Base-by-base conservation (phyloP, 2,797 vertebrate genomes). In the Enteromius unitaeniatus region DNA sequence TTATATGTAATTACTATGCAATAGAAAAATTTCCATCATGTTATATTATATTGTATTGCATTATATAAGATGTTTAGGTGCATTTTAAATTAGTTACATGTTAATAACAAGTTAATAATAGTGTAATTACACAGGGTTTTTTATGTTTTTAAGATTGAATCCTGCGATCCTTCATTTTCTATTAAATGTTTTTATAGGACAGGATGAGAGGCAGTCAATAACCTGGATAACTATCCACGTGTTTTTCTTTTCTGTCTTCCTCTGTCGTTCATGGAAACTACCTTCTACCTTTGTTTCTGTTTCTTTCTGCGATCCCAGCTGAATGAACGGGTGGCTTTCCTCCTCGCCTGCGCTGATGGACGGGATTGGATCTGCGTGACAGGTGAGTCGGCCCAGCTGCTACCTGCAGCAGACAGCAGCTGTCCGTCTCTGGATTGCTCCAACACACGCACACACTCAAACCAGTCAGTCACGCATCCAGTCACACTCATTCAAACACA, bases 321-420 rank as follows among this genome's bases (percentile, higher is more conserved):
- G 90, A 90, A 89, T 90, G 83, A 79, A 73, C 74, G 28, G 49
- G 58, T 79, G 84, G 87, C 88, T 81, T 87, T 87, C 87, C 89
- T 83, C 69, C 82, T 83, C 26, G 70, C 84, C 85, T 79, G 83
- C 87, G 94, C 91, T 95, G 94, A 94, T 90, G 87, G 93, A 94
- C 87, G 88, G 93, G 93, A 94, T 93, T 93, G 93, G 92, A 92
- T 94, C 93, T 92, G 91, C 92, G 92, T 92, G 93, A 94, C 94
- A 95, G 94, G 93, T 95, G 94, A 95, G 93, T 90, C 90, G 80
- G 87, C 86, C 90, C 94, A 95, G 94, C 94, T 94, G 94, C 93
- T 93, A 92, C 93, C 93, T 95, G 92, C 65, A 89, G 86, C 86
- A 60, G 65, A 88, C 91, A 86, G 91, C 93, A 93, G 93, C 93